A percentile compares a stretch with the other conserved stretches of the same genome.
phyloP scores from a whole-genome alignment of 2,797 vertebrate species.

The Tinamus major region DNA sequence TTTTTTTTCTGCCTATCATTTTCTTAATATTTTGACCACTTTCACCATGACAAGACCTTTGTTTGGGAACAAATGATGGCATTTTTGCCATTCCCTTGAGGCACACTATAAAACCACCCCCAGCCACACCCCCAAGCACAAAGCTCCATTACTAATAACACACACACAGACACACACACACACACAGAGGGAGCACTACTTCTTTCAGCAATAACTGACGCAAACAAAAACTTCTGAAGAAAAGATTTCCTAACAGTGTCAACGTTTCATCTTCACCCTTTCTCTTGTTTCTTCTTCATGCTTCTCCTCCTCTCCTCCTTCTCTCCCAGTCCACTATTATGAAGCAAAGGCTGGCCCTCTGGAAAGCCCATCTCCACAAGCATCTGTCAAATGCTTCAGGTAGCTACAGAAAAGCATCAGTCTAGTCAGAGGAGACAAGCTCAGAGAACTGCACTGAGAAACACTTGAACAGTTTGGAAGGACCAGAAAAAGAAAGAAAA shows the following conservation, averaged over 20 bases:
- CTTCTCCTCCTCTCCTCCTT: not conserved
- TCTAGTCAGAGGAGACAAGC: not conserved
- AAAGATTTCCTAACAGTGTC: not conserved
- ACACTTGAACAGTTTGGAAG: conserved; percentile 23
- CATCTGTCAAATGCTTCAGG: not conserved
- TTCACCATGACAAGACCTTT: not conserved
- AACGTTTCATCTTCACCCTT: not conserved
- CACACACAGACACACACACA: conserved; percentile 32
- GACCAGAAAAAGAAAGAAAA: conserved; percentile 35
- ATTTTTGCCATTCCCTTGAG: not conserved
- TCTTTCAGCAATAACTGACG: conserved; percentile 9
- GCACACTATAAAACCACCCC: not conserved
- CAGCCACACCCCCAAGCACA: not conserved
- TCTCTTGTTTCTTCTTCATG: not conserved
- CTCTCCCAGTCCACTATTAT: not conserved
- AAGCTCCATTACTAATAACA: conserved; percentile 27
- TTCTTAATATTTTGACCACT: not conserved
- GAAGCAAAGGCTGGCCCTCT: not conserved
- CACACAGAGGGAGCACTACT: not conserved
- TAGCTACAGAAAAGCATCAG: not conserved
- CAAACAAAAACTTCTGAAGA: conserved; percentile 6
- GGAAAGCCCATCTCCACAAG: not conserved
- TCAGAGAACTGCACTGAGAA: conserved; percentile 1
- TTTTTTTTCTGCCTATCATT: not conserved
- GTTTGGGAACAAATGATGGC: not conserved